phyloP scores from a whole-genome alignment of 2,113 vertebrate genomes.

The Oceanodroma tethys region DNA sequence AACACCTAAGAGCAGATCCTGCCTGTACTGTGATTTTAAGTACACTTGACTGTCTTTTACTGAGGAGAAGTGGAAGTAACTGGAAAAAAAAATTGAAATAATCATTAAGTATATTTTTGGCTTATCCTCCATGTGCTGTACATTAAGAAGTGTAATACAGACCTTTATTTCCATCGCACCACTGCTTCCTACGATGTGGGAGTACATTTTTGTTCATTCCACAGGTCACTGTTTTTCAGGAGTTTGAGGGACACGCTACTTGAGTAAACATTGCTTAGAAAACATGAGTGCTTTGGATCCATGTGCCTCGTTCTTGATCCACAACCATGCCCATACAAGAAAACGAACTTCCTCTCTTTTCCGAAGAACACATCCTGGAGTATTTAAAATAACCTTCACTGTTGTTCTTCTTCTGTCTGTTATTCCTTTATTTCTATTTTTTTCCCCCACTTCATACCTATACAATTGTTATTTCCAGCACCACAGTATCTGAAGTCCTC shows the following conservation, averaged over 20 bases:
- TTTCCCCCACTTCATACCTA: accelerated
- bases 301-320: not conserved
- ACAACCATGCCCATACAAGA: not conserved
- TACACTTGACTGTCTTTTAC: not conserved
- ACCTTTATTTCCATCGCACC: not conserved
- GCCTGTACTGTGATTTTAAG: not conserved
- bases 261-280: not conserved
- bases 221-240: not conserved
- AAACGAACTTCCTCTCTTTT: not conserved
- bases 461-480: not conserved
- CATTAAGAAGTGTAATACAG: not conserved
- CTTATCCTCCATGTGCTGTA: accelerated
- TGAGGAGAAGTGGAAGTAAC: not conserved
- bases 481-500: not conserved
- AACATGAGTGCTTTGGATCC: not conserved
- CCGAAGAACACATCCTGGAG: not conserved
- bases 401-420: not conserved
- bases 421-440: not conserved
- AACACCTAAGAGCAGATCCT: not conserved
- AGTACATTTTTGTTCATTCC: not conserved
- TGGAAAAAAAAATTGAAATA: not conserved
- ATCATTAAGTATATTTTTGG: not conserved
- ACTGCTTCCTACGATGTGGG: not conserved
- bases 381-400: not conserved
- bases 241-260: not conserved